These are phyloP conservation scores for Nothocercus nigrocapillus DNA, from an alignment of 2,113 vertebrate species.

Conservation along the genomic window DNA sequence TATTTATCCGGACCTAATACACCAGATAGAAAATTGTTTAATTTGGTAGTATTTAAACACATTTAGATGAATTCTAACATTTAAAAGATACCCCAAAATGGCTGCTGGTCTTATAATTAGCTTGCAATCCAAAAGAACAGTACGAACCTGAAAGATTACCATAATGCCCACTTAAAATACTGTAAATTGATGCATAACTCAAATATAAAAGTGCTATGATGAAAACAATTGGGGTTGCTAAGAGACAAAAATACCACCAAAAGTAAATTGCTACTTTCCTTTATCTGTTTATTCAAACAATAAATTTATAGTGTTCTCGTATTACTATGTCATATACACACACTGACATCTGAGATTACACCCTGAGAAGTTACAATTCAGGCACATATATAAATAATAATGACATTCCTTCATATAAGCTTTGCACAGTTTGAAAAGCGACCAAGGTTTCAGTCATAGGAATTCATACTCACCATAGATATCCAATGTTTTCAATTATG, in stretches of 20 bases:
- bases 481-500: neutral
- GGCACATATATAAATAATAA: neutral
- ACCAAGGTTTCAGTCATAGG: neutral
- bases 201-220: constrained; percentile 25
- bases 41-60: neutral
- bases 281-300: constrained; percentile 46
- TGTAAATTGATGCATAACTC: constrained; percentile 35
- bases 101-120: neutral
- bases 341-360: constrained; percentile 3
- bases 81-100: neutral
- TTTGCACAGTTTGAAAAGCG: constrained; percentile 34
- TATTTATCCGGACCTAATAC: neutral
- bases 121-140: neutral
- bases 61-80: neutral
- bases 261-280: constrained; percentile 51
- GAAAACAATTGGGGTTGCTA: constrained; percentile 51
- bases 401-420: neutral
- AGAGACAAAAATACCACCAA: constrained; percentile 28
- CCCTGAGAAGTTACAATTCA: constrained; percentile 31
- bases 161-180: constrained; percentile 11
- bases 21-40: neutral
- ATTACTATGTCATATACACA: neutral
- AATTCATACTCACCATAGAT: neutral
- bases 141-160: constrained; percentile 18
- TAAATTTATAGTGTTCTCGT: neutral